These are phyloP conservation scores for Phainopepla nitens DNA, from an alignment of 2,113 vertebrate genomes.

Conservation along the genomic window DNA sequence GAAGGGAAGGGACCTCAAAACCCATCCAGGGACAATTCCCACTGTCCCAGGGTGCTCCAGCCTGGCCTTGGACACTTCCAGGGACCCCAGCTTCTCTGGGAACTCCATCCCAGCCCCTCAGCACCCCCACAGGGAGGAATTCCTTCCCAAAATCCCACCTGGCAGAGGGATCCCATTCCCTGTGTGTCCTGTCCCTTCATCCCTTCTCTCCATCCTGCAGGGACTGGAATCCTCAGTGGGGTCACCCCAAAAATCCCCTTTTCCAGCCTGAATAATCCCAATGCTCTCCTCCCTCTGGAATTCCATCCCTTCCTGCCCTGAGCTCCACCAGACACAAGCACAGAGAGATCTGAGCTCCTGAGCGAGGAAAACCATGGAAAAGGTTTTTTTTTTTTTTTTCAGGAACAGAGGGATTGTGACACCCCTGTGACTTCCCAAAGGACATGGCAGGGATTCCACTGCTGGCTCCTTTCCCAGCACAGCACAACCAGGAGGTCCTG, in stretches of 20 bases:
- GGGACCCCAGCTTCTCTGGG: neutral
- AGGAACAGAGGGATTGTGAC: neutral
- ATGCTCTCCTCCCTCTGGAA: neutral
- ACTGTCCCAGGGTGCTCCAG: neutral
- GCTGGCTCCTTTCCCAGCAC: neutral
- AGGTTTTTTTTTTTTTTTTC: neutral
- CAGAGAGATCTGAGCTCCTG: accelerated
- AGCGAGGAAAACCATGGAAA: neutral
- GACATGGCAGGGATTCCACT: neutral
- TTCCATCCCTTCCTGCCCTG: neutral
- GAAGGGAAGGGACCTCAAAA: neutral
- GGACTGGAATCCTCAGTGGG: accelerated
- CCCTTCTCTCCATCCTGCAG: neutral
- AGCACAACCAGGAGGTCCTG: neutral
- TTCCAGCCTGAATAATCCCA: neutral
- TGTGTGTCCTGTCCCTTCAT: neutral
- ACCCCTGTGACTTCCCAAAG: neutral
- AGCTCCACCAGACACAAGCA: neutral
- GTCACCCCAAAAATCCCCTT: neutral
- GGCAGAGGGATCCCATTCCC: too few relatives aligned
- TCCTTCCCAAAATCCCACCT: neutral
- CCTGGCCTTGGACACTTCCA: neutral
- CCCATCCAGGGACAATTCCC: neutral
- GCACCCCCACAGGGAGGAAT: neutral
- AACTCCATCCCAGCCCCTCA: neutral